These are phyloP conservation scores for Nothocercus nigrocapillus DNA, from an alignment of 2,113 vertebrate species.

Conservation along the genomic window DNA sequence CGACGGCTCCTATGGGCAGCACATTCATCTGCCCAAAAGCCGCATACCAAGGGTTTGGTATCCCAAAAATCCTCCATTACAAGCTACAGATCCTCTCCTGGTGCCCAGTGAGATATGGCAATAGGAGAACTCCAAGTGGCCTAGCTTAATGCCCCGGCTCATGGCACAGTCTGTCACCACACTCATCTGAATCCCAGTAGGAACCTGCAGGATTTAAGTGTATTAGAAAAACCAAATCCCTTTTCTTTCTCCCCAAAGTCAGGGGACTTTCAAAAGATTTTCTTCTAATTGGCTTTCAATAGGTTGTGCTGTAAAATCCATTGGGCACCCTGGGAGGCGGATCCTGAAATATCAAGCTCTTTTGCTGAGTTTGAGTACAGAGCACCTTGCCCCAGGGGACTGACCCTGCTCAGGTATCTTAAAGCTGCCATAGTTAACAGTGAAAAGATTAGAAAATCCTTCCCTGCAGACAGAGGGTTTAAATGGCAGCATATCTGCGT, in stretches of 20 bases:
- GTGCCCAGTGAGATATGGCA: neutral
- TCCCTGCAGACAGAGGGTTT: neutral
- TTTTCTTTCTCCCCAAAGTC: neutral
- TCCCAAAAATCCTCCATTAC: neutral
- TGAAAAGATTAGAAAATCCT: neutral
- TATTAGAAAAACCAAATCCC: neutral
- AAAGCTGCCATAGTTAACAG: neutral
- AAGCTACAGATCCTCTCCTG: neutral
- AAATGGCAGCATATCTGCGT: neutral
- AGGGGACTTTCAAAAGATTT: neutral
- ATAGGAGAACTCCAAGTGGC: fast-evolving
- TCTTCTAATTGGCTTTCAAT: neutral
- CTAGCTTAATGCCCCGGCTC: neutral
- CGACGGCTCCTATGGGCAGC: neutral
- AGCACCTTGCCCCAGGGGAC: neutral
- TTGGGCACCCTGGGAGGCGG: neutral
- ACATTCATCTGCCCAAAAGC: neutral
- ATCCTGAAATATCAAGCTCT: neutral
- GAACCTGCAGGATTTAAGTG: fast-evolving
- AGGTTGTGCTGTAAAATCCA: fast-evolving
- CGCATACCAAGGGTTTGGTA: neutral
- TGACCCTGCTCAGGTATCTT: neutral
- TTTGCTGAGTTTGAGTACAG: neutral
- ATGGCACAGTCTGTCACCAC: neutral
- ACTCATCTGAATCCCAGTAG: neutral